These are phyloP conservation scores for Eupsilia transversa DNA, from an alignment of 2,888 invertebrate genomes.

Conservation along the genomic window DNA sequence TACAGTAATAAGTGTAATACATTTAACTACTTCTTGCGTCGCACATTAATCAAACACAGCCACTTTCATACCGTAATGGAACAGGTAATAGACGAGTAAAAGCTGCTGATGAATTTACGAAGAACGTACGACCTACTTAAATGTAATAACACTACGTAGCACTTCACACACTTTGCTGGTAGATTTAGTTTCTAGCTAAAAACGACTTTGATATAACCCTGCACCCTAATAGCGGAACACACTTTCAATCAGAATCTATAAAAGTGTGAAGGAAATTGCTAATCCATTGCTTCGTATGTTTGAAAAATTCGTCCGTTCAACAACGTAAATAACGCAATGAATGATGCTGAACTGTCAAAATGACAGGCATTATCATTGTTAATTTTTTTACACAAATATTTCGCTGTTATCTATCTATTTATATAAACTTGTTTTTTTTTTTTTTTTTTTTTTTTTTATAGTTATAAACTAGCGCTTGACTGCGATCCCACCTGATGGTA, in stretches of 20 bases:
- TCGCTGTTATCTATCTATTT: neutral
- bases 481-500: too few species aligned
- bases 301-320: neutral
- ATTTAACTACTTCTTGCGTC: slow-evolving; percentile 54
- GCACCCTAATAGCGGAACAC: neutral
- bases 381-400: neutral
- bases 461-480: too few species aligned
- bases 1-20: slow-evolving; percentile 44
- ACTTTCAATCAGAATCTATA: neutral
- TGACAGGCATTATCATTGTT: neutral
- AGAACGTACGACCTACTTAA: slow-evolving; percentile 26
- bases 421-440: too few species aligned
- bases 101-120: slow-evolving; percentile 47
- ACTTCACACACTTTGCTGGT: slow-evolving; percentile 3
- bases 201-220: neutral
- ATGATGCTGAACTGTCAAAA: neutral
- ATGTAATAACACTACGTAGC: slow-evolving; percentile 33
- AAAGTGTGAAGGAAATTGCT: neutral
- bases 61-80: slow-evolving; percentile 48
- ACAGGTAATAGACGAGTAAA: slow-evolving; percentile 45
- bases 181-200: neutral
- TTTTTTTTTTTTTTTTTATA: too few species aligned
- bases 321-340: too few species aligned
- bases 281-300: neutral
- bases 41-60: slow-evolving; percentile 58